Percentiles rank a stretch among this genome's conserved stretches.
Conservation (phyloP, 2,797 vertebrate genomes). For the Parotocinclus haroldoi region DNA sequence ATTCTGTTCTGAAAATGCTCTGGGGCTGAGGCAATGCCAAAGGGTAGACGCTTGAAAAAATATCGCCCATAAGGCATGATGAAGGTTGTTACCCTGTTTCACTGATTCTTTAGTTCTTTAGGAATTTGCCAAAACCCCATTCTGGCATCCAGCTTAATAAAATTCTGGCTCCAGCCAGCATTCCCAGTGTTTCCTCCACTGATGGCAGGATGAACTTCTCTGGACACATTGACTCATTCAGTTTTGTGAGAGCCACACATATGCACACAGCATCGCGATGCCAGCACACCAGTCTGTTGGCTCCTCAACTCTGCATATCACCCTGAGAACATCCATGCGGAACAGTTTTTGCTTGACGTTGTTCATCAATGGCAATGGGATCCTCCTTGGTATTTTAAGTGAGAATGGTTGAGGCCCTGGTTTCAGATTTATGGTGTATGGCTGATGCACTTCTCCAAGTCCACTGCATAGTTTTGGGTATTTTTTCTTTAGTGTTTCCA, state of each 20-base stretch:
- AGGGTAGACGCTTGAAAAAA: constrained; percentile 1
- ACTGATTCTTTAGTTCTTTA: neutral
- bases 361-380: neutral
- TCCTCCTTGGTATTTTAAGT: neutral
- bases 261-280: neutral
- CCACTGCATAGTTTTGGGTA: neutral
- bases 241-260: constrained; percentile 16
- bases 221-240: constrained; percentile 4
- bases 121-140: constrained; percentile 34
- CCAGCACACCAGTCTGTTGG: neutral
- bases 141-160: constrained; percentile 29
- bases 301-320: neutral
- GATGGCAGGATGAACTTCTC: constrained; percentile 12
- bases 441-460: constrained; percentile 1
- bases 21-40: constrained; percentile 23
- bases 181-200: constrained; percentile 15
- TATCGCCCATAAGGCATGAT: constrained; percentile 17
- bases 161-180: constrained; percentile 6
- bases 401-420: neutral
- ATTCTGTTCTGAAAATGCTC: constrained; percentile 37
- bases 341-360: neutral
- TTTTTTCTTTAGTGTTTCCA: neutral
- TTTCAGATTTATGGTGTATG: constrained; percentile 29
- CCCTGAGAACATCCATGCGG: neutral
- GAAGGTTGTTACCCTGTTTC: constrained; percentile 12